These are phyloP conservation scores for Xenopus petersii DNA, from an alignment of 2,797 vertebrate species.

Conservation along the genomic window DNA sequence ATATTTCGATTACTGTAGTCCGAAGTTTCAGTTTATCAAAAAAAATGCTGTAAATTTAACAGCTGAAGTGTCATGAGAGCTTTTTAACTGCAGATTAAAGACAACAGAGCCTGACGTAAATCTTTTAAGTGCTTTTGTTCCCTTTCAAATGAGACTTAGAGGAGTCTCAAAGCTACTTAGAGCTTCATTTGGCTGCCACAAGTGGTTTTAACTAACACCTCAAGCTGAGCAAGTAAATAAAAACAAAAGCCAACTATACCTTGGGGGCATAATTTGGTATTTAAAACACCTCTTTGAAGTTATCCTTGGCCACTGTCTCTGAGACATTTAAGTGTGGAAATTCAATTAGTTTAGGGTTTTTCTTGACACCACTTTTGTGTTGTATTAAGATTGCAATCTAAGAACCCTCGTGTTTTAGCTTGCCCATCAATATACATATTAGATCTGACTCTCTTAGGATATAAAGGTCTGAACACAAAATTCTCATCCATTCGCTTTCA, in stretches of 20 bases:
- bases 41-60: constrained; percentile 47
- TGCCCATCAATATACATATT: constrained; percentile 48
- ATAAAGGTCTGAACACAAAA: constrained; percentile 61
- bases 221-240: constrained; percentile 55
- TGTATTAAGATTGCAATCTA: constrained; percentile 29
- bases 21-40: not conserved
- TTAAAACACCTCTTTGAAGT: constrained; percentile 67
- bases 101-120: constrained; percentile 56
- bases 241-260: constrained; percentile 48
- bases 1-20: not conserved
- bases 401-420: constrained; percentile 55
- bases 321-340: constrained; percentile 62
- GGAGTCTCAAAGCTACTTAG: constrained; percentile 62
- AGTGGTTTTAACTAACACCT: constrained; percentile 56
- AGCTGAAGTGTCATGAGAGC: constrained; percentile 64
- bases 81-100: constrained; percentile 68
- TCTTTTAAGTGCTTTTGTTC: constrained; percentile 8
- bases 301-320: constrained; percentile 36
- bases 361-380: constrained; percentile 51
- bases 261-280: constrained; percentile 48
- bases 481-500: constrained; percentile 45
- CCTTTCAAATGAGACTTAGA: constrained; percentile 69
- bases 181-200: constrained; percentile 67
- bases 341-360: constrained; percentile 61
- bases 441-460: constrained; percentile 22